These are phyloP conservation scores for Dastarcus helophoroides DNA, from an alignment of 2,888 invertebrate species.

Conservation along the genomic window DNA sequence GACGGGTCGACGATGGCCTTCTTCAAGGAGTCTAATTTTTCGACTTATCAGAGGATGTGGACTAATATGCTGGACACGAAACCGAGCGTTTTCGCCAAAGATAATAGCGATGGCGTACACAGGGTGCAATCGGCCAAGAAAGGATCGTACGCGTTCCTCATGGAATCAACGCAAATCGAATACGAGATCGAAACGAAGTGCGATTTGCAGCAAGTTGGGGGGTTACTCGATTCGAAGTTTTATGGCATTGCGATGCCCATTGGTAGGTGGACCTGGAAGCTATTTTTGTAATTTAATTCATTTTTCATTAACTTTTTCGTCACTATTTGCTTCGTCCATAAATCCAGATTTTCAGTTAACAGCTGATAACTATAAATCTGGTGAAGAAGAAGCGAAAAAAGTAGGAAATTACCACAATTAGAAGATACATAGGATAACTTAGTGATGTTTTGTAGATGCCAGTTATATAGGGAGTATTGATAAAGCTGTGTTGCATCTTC, in stretches of 20 bases:
- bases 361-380: no score
- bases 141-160: slow-evolving; percentile 80
- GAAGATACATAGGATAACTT: not conserved
- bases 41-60: slow-evolving; percentile 28
- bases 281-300: no score
- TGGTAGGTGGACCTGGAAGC: no score
- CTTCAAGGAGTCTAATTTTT: slow-evolving; percentile 54
- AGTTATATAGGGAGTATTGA: slow-evolving; percentile 74
- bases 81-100: slow-evolving; percentile 71
- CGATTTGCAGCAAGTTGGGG: slow-evolving; percentile 70
- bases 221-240: slow-evolving; percentile 77
- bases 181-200: slow-evolving; percentile 81
- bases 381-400: not conserved
- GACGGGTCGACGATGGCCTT: slow-evolving; percentile 92
- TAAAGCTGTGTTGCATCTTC: slow-evolving; percentile 76
- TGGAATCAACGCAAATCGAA: slow-evolving; percentile 94
- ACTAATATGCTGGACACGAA: slow-evolving; percentile 61
- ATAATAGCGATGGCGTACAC: slow-evolving; percentile 77
- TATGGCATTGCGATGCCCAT: slow-evolving; percentile 89
- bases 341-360: no score
- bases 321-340: no score
- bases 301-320: no score
- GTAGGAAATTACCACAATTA: not conserved
- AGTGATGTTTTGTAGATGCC: slow-evolving; percentile 44
- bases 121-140: slow-evolving; percentile 68